Evolutionary conservation across 2,888 invertebrate species (phyloP).

Genomic region (Plutella xylostella): DNA sequence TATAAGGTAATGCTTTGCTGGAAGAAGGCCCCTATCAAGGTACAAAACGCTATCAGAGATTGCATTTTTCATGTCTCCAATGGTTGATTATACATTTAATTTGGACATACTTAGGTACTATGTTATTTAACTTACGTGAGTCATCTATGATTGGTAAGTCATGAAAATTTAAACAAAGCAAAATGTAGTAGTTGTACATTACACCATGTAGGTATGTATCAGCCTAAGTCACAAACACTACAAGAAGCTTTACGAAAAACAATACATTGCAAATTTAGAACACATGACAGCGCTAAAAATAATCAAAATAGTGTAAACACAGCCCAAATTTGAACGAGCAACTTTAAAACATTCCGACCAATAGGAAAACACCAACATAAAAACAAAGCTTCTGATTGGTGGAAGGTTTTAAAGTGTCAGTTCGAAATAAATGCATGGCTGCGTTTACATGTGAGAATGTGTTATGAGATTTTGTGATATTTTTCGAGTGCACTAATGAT

Average conservation of each 20-base stretch:
- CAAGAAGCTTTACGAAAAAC: too few species aligned
- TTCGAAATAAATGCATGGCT: conserved; percentile 7
- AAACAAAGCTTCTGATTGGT: not conserved
- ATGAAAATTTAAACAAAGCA: not conserved
- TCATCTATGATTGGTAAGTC: not conserved
- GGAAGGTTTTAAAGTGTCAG: not conserved
- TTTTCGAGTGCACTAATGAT: conserved; percentile 8
- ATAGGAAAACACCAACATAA: not conserved
- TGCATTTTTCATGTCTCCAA: too few species aligned
- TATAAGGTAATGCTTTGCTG: too few species aligned
- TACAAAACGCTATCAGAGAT: too few species aligned
- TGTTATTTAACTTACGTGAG: too few species aligned
- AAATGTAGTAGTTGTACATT: too few species aligned
- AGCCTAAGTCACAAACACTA: conserved; percentile 46
- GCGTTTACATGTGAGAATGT: conserved; percentile 17
- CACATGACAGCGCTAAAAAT: conserved; percentile 19
- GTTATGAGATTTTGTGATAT: conserved; percentile 1
- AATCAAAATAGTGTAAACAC: conserved; percentile 17
- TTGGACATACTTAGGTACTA: too few species aligned
- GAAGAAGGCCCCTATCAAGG: too few species aligned
- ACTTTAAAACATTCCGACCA: not conserved
- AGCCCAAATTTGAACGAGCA: conserved; percentile 7
- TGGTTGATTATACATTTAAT: too few species aligned
- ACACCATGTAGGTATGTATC: not conserved
- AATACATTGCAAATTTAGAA: too few species aligned